Conservation (phyloP, 2,888 invertebrate genomes). For the Limnephilus auricula region DNA sequence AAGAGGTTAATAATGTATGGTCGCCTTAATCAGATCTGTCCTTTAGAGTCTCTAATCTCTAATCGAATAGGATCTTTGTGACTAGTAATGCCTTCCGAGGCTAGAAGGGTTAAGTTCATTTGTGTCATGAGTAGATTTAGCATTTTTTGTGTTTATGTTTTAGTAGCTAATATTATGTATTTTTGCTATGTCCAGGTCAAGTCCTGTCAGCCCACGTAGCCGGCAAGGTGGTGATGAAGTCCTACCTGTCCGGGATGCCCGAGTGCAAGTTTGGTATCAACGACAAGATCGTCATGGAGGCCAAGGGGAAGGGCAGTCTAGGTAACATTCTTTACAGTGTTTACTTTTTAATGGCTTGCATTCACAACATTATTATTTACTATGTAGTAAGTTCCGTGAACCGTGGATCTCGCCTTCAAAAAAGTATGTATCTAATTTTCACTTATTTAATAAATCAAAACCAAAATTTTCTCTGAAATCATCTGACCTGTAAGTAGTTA, state of each 20-base stretch:
- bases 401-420: no score
- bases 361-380: background rate
- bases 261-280: conserved; percentile 99
- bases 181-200: conserved; percentile 82
- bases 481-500: no score
- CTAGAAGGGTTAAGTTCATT: background rate
- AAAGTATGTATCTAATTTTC: no score
- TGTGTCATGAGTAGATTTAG: background rate
- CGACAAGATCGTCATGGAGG: conserved; percentile 99
- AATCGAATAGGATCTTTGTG: no score
- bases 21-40: no score
- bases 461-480: no score
- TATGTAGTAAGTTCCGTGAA: no score
- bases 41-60: no score
- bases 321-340: conserved; percentile 69
- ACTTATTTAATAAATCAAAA: no score
- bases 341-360: background rate
- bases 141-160: background rate
- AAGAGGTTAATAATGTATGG: no score
- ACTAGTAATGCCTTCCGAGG: no score
- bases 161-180: background rate
- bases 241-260: conserved; percentile 99
- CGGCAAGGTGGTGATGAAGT: conserved; percentile 99
- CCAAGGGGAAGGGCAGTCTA: conserved; percentile 85
- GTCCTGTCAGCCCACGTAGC: conserved; percentile 99